Evolutionary conservation across 1,140 invertebrate genomes (phyloP), one percentile per base, ranked within the genome.

Genomic region (Sinella curviseta): DNA sequence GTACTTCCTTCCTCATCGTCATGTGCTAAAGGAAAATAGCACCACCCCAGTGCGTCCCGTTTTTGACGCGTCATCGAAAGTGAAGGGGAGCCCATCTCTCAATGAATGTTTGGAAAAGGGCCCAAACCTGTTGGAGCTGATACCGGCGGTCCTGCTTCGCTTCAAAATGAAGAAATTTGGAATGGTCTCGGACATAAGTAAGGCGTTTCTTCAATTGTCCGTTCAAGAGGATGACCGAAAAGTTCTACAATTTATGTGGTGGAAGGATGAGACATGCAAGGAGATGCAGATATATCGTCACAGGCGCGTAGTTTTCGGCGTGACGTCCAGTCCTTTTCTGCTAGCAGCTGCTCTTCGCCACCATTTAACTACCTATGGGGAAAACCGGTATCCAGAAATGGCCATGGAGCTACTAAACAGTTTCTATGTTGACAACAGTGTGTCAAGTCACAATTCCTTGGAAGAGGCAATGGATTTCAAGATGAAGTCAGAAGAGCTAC

Each of bases 101-200:
- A 60, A 60, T 26, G 57, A 60, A 3, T 60, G 57, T 26, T 4
- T 60, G 57, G 57, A 60, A 26, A 16, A 26, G 24, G 57, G 57
- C 8, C 57, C 57, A 3, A 60, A 60, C 57, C 24, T 60, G 24
- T 26, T 60, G 57, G 57, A 60, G 24, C 57, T 12, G 14, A 60
- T 60, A 16, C 57, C 57, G 4, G 57, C 14, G 3, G 57, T 60
- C 3, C 12, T 60, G 39, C 14, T 17, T 4, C 57, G 87, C 76
- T 88, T 87, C 84, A 75, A 87, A 76, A 77, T 81, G 65, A 83
- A 86, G 78, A 78, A 74, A 31, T 77, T 85, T 55, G 85, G 84
- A 26, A 80, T 89, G 26, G 79, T 83, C 20, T 85, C 85, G 16
- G 88, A 89, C 82, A 84, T 88, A 4, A 82, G 82, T 26, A 87